These are phyloP conservation scores for Macrosteles quadrilineatus DNA, from an alignment of 1,140 invertebrate species.

Conservation along the genomic window DNA sequence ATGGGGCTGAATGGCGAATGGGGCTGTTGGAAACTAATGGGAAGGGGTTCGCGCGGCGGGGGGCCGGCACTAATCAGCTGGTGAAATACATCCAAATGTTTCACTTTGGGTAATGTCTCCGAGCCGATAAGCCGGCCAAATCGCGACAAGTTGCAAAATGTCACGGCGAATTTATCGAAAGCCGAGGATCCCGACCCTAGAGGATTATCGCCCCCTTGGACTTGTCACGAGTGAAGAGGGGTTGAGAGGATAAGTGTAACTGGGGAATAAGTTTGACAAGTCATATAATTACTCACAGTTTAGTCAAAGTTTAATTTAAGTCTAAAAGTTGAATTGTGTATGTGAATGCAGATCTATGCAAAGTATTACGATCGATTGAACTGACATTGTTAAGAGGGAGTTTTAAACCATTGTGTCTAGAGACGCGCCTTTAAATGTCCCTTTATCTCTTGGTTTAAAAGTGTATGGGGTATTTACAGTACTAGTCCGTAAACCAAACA, in stretches of 20 bases:
- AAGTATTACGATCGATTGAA: too few species aligned
- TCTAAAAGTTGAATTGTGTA: too few species aligned
- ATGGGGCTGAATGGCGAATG: background rate
- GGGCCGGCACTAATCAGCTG: conserved; percentile 8
- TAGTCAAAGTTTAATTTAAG: too few species aligned
- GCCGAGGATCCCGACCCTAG: background rate
- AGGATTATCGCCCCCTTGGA: background rate
- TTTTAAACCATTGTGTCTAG: too few species aligned
- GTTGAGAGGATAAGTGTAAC: background rate
- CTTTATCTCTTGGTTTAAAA: too few species aligned
- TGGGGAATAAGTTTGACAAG: too few species aligned
- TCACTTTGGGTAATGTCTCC: conserved; percentile 17
- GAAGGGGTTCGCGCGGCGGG: conserved; percentile 1
- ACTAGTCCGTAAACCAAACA: too few species aligned
- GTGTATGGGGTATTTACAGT: too few species aligned
- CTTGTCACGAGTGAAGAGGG: background rate
- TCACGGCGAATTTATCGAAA: conserved; percentile 13
- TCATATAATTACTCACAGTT: too few species aligned
- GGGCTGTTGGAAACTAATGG: conserved; percentile 7
- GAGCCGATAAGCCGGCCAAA: conserved; percentile 10
- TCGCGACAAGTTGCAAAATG: conserved; percentile 26
- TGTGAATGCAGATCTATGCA: too few species aligned
- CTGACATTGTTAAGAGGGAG: too few species aligned
- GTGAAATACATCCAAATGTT: conserved; percentile 21
- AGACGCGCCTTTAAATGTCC: too few species aligned